Evolutionary conservation across 2,113 vertebrate species (phyloP), one percentile per base, ranked within the genome.

Genomic region (Perca flavescens): DNA sequence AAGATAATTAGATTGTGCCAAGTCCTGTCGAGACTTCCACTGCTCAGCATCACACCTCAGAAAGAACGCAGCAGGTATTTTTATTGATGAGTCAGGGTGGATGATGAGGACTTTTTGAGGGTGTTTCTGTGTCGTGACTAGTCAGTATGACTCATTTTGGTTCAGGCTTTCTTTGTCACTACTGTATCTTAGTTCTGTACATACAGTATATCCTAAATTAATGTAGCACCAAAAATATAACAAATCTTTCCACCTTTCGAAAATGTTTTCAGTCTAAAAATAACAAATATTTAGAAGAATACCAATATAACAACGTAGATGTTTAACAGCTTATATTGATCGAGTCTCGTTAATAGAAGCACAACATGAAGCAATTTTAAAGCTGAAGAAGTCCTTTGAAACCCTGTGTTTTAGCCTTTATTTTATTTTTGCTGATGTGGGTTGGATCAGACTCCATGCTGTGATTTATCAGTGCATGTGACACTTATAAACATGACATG

Each of bases 1-100:
- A 61, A 68, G 28, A 58, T 79, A 73, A 90, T 89, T 68, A 17
- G 22, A 82, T 91, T 83, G 12, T 54, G 7, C 4, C 50, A 69
- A 54, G 56, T 49, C 54, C 58, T 54, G 47, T 40, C 67, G 74
- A 58, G 69, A 68, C 25, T 61, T 69, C 49, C 63, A 0, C 72
- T 7, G 34, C 71, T 83, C 58, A 71, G 79, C 36, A n/a, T 74
- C 65, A 53, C 58, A 65, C 66, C 62, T 74, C n/a, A 17, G 56
- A 56, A 62, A 75, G 15, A 34, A 25, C 6, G 13, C 50, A 58
- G 65, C 34, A 31, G 40, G 61, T 47, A 57, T 60, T 63, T 21
- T 64, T 53, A 36, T 25, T 49, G 22, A 74, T 79, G 72, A 82
- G 71, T 84, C 74, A 68, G 46, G 58, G 31, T 3, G 21, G 43